Base-by-base conservation (phyloP, 2,113 vertebrate species). In the Prinia subflava region DNA sequence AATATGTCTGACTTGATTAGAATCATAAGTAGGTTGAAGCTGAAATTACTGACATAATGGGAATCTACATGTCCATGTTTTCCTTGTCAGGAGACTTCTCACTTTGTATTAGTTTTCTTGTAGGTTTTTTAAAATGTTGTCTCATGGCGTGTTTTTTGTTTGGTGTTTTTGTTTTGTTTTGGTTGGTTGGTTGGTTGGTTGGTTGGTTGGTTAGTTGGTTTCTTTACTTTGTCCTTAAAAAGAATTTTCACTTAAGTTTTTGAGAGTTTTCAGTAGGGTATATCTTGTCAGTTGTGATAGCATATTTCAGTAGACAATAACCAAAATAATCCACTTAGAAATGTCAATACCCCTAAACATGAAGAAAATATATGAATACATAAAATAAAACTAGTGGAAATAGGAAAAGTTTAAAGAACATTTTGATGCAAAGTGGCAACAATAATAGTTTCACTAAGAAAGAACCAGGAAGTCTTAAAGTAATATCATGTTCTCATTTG, bases 391-490 rank as follows among this genome's bases (percentile, higher is more conserved):
- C 6, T 73, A 74, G n/a, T 5, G 39, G 49, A 46, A 87, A 62
- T 53, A 77, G 1, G 8, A 53, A 2, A 1, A 0, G 0, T 55
- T 89, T 53, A 46, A 80, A 65, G 7, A 87, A 42, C 46, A 2
- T 35, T 88, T 74, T 35, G 13, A 70, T 56, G 8, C 9, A 53
- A 93, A 70, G 4, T 25, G 19, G 5, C 3, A 80, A 79, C 42
- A 2, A 2, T 13, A 77, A 23, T 22, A 35, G 6, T 21, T 87
- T 80, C 37, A 59, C 6, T 30, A 53, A 73, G 27, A 82, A 69
- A 42, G 19, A 91, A 60, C 1, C 2, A 80, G 12, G 42, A 73
- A 50, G 11, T 47, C 3, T 60, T 24, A 20, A 76, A 70, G 8
- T n/a, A 44, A 47, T 79, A 65, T 19, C 2, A 41, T 50, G 55